Base-by-base conservation (phyloP, 2,797 vertebrate genomes). In the Poeciliopsis presidionis region DNA sequence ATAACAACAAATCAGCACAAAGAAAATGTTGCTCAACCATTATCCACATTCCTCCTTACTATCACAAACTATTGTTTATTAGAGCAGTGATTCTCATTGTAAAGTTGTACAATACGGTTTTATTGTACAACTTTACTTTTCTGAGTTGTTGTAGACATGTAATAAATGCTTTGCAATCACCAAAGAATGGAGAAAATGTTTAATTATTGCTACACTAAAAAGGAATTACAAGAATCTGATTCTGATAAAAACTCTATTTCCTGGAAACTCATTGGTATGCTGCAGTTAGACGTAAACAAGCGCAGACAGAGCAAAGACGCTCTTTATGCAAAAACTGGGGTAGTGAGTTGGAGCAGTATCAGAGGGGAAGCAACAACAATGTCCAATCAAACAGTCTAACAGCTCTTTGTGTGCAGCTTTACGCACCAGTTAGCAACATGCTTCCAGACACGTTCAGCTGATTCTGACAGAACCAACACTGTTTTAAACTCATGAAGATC, bases 351-450 rank as follows among this genome's bases (percentile, higher is more conserved):
- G 49, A 55, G 55, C 33, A 28, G 7, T 5, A 36, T n/a, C 49
- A 73, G n/a, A 55, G 20, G 20, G 16, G 25, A 33, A 51, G 70
- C 16, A 33, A 3, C 49, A 39, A 30, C 72, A 53, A 39, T 3
- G 33, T 73, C 49, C 33, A 73, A 55, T 73, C 72, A 73, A 53
- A 25, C 46, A 25, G 71, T 25, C 71, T 2, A 25, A 1, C 39
- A 25, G 49, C 18, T n/a, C 72, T 53, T 73, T 55, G 49, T 73
- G 72, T 6, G 72, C 33, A 25, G 49, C 72, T 53, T 73, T 13
- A 72, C 20, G 71, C 71, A 72, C 71, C 47, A 72, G 18, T 53
- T 72, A 72, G 30, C 71, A 72, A 36, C 71, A 25, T 22, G 71
- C 46, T 67, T 20, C 36, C 36, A 41, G 63, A 41, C 36, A 67